A percentile compares a stretch with the other conserved stretches of the same genome.
phyloP scores from a whole-genome alignment of 2,113 vertebrate species.

The Corvus hawaiiensis region DNA sequence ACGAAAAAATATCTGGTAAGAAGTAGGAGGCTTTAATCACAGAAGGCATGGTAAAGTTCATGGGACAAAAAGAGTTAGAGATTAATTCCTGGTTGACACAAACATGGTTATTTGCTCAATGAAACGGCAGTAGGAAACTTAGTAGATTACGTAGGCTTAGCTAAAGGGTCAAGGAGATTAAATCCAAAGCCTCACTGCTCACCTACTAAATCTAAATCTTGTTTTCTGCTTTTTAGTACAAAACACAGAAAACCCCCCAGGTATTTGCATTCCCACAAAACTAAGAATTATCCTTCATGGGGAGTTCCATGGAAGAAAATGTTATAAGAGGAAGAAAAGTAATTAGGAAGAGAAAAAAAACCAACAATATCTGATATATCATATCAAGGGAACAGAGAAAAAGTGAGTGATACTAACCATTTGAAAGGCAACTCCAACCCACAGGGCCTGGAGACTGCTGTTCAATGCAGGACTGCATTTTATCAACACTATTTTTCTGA shows the following conservation, averaged over 20 bases:
- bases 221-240: neutral
- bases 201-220: neutral
- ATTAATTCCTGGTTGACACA: neutral
- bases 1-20: neutral
- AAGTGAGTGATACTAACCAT: neutral
- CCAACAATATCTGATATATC: too few species aligned
- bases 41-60: neutral
- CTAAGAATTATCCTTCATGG: neutral
- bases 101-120: neutral
- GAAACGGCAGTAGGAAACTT: neutral
- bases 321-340: neutral
- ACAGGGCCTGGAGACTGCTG: neutral
- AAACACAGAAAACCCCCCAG: neutral
- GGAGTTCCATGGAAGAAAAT: neutral
- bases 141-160: neutral
- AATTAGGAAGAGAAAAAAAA: neutral
- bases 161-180: neutral
- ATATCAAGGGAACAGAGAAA: neutral
- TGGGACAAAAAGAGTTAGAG: neutral
- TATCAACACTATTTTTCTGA: neutral
- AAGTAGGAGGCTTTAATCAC: neutral
- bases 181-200: neutral
- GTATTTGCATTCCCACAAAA: neutral
- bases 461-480: neutral
- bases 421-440: neutral